Base-by-base conservation (phyloP, 2,888 invertebrate species). In the Leptopterna dolabrata region DNA sequence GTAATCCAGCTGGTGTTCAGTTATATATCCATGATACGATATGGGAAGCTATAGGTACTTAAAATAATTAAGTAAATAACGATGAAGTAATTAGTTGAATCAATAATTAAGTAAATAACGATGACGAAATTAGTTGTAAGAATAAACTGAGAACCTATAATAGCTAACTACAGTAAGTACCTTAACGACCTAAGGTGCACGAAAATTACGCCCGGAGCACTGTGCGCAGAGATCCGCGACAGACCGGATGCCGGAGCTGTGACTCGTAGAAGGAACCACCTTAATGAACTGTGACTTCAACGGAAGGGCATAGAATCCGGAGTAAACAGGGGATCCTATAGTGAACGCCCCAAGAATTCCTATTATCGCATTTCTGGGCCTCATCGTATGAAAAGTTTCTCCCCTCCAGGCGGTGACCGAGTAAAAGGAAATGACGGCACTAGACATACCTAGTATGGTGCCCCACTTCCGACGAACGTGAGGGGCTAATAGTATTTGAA, bases 261-360 rank as follows among this genome's bases (percentile, higher is more conserved):
- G 71, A 71, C 71, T 36, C n/a, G 27, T 24, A 71, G 16, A 36
- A 36, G 71, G 71, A 30, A 36, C 36, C 6, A 27, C 4, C 16
- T 76, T 1, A 29, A 76, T 76, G 76, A 36, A 41, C 36, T 76
- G 76, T 16, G 36, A 30, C 76, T 30, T 29, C 4, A 6, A 36
- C 9, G 76, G 36, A 41, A 36, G 19, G 36, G 36, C 1, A 13
- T 1, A 14, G 24, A 24, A 73, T 16, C 41, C 45, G 76, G 78
- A 45, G 27, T 43, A 78, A 78, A 78, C 78, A 78, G 78, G 45
- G 27, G 78, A 78, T 76, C 78, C 45, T 24, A 78, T 78, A 45
- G 78, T 13, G 45, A n/a, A 27, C n/a, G 45, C 27, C 78, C n/a
- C 14, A 78, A 78, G 78, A 78, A 78, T 78, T 78, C 78, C 78